These are phyloP conservation scores for Alloplasta piceator DNA, from an alignment of 2,888 invertebrate species.

Conservation along the genomic window DNA sequence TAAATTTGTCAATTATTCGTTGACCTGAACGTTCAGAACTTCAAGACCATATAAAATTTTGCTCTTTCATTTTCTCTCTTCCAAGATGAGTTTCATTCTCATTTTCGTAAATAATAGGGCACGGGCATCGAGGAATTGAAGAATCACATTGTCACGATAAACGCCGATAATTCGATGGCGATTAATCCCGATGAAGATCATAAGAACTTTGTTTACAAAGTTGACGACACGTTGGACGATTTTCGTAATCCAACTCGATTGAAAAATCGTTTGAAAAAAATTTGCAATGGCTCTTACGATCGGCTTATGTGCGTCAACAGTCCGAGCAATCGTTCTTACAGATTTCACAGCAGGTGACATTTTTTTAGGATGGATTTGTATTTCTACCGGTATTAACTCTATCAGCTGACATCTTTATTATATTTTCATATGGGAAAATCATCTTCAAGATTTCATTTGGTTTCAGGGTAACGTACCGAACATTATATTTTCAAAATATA, in stretches of 20 bases:
- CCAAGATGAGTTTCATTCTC: neutral
- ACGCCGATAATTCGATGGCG: slow-evolving; percentile 83
- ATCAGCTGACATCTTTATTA: no score
- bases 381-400: neutral
- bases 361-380: neutral
- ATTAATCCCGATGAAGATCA: slow-evolving; percentile 79
- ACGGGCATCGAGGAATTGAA: slow-evolving; percentile 78
- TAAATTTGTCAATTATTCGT: no score
- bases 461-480: no score
- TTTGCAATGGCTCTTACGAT: slow-evolving; percentile 84
- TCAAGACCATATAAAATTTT: no score
- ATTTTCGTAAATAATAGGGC: slow-evolving; percentile 70
- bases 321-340: slow-evolving; percentile 73
- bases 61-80: neutral
- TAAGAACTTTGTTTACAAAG: slow-evolving; percentile 75
- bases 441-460: slow-evolving; percentile 2
- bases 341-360: slow-evolving; percentile 80
- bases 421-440: no score
- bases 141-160: slow-evolving; percentile 81
- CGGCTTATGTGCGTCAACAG: slow-evolving; percentile 83
- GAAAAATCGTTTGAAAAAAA: slow-evolving; percentile 72
- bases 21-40: no score
- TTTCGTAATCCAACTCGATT: slow-evolving; percentile 83
- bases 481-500: no score
- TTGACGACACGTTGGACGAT: slow-evolving; percentile 83